Conservation (phyloP, 2,113 vertebrate genomes). For the Crotalus horridus region DNA sequence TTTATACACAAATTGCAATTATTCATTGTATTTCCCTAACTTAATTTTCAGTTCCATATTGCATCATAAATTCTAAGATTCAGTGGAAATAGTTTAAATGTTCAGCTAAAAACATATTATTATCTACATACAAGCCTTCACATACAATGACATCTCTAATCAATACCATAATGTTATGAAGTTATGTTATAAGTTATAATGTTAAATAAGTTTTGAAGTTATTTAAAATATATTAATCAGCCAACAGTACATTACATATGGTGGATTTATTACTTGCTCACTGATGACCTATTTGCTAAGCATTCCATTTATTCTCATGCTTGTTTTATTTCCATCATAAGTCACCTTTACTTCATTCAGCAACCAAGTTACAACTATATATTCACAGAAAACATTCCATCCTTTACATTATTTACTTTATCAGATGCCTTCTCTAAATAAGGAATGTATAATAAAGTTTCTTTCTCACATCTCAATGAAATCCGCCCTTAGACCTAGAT, state of each 20-base stretch:
- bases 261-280: neutral
- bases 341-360: neutral
- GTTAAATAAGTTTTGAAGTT: neutral
- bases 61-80: neutral
- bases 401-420: neutral
- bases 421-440: neutral
- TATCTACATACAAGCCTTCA: neutral
- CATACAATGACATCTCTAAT: neutral
- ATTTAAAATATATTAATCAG: neutral
- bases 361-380: neutral
- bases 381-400: neutral
- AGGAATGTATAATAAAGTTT: neutral
- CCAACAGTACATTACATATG: neutral
- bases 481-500: neutral
- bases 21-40: neutral
- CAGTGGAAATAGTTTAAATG: neutral
- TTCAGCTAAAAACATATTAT: neutral
- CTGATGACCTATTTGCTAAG: neutral
- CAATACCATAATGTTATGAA: neutral
- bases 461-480: neutral
- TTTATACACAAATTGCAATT: neutral
- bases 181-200: neutral
- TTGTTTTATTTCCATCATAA: neutral
- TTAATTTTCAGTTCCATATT: neutral
- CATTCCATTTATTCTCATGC: neutral